Conservation (phyloP, 2,797 vertebrate species). For the Lemur catta region DNA sequence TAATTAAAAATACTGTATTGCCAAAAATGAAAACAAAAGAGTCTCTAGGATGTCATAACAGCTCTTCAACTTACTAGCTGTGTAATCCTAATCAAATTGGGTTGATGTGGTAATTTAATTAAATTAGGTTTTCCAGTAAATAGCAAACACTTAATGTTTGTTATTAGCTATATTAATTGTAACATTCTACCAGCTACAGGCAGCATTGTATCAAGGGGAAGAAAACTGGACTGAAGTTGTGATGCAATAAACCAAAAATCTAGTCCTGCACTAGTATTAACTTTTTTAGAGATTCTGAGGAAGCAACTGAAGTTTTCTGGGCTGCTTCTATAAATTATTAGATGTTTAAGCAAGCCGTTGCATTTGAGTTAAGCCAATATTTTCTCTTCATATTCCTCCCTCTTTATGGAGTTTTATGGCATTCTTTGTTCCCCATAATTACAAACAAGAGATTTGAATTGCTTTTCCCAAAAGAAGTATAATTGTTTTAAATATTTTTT, state of each 20-base stretch:
- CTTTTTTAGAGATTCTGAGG: not conserved
- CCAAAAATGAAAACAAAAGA: not conserved
- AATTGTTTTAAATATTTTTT: not conserved
- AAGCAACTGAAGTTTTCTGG: not conserved
- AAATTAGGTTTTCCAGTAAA: constrained; percentile 35
- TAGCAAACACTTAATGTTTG: not conserved
- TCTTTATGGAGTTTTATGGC: not conserved
- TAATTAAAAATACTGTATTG: not conserved
- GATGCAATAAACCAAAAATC: not conserved
- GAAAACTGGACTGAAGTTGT: not conserved
- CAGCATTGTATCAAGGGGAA: not conserved
- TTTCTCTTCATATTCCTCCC: not conserved
- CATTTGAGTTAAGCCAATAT: not conserved
- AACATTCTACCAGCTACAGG: not conserved
- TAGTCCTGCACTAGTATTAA: not conserved
- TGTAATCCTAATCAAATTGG: not conserved
- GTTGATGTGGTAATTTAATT: constrained; percentile 22
- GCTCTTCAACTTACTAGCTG: not conserved
- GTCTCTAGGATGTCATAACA: too few relatives aligned
- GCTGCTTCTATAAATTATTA: not conserved
- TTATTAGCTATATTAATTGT: constrained; percentile 39
- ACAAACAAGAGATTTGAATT: not conserved
- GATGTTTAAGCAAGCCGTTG: not conserved
- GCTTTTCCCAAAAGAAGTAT: not conserved
- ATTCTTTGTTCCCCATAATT: not conserved